Evolutionary conservation across 35 echinoderm and acorn worm genomes (phyloP).

Genomic region (Ophiothrix spiculata): DNA sequence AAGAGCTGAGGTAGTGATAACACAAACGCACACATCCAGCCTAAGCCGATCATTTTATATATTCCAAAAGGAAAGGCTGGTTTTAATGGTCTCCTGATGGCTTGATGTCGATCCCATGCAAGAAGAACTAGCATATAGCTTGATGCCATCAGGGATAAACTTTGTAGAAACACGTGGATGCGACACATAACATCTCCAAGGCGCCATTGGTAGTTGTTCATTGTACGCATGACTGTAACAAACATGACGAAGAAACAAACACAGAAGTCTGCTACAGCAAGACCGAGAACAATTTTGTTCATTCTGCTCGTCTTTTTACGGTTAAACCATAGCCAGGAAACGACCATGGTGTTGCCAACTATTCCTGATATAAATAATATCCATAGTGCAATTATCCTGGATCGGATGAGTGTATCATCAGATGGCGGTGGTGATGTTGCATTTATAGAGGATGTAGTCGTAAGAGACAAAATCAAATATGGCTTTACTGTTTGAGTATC

Average conservation of each 20-base stretch:
- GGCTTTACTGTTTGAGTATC: neutral
- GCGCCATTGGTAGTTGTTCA: slow-evolving; percentile 63
- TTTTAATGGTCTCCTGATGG: slow-evolving; percentile 77
- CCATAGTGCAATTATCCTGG: slow-evolving; percentile 71
- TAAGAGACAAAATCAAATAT: neutral
- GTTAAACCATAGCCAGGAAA: slow-evolving; percentile 72
- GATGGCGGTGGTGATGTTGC: neutral
- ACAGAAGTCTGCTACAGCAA: slow-evolving; percentile 77
- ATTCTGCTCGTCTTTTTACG: slow-evolving; percentile 64
- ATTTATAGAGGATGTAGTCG: neutral
- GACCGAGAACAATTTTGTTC: slow-evolving; percentile 80
- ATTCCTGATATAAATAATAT: slow-evolving; percentile 73
- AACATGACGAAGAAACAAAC: slow-evolving; percentile 89
- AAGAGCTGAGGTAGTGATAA: slow-evolving; percentile 73
- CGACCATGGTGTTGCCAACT: slow-evolving; percentile 72
- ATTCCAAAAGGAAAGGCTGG: slow-evolving; percentile 39
- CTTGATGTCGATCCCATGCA: slow-evolving; percentile 84
- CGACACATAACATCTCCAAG: slow-evolving; percentile 78
- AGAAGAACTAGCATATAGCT: slow-evolving; percentile 86
- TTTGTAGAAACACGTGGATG: slow-evolving; percentile 76
- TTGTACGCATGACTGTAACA: slow-evolving; percentile 59
- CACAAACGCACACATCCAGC: slow-evolving; percentile 59
- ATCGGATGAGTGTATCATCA: neutral
- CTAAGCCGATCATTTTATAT: slow-evolving; percentile 49
- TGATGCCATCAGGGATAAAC: slow-evolving; percentile 77